phyloP scores from a whole-genome alignment of 2,888 invertebrate genomes.

The Spodoptera littoralis region DNA sequence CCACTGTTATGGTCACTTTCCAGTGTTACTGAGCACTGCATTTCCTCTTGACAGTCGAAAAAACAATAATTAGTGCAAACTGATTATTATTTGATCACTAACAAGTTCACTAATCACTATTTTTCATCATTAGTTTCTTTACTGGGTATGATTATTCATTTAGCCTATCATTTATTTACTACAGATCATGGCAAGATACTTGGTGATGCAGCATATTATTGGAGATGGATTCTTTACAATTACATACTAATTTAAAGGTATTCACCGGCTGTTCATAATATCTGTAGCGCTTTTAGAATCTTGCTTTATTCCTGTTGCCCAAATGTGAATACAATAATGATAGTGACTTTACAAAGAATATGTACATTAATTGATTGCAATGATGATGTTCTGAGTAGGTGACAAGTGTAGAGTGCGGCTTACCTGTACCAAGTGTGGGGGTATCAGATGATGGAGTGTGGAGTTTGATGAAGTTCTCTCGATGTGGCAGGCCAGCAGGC shows the following conservation, averaged over 20 bases:
- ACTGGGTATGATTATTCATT: slow-evolving; percentile 34
- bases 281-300: slow-evolving; percentile 10
- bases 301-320: slow-evolving; percentile 13
- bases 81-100: slow-evolving; percentile 50
- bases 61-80: slow-evolving; percentile 69
- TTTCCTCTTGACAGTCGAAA: slow-evolving; percentile 83
- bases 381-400: slow-evolving; percentile 12
- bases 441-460: slow-evolving; percentile 81
- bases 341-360: slow-evolving; percentile 36
- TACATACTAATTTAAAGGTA: slow-evolving; percentile 11
- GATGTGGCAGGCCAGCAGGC: slow-evolving; percentile 84
- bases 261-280: slow-evolving; percentile 10
- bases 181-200: slow-evolving; percentile 40
- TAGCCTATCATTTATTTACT: slow-evolving; percentile 36
- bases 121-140: slow-evolving; percentile 37
- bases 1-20: slow-evolving; percentile 81
- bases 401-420: slow-evolving; percentile 28
- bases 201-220: slow-evolving; percentile 34
- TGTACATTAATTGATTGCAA: slow-evolving; percentile 39
- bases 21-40: slow-evolving; percentile 85
- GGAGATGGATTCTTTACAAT: slow-evolving; percentile 6
- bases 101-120: slow-evolving; percentile 32
- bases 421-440: slow-evolving; percentile 74
- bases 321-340: slow-evolving; percentile 30
- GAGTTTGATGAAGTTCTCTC: slow-evolving; percentile 76